Base-by-base conservation (phyloP, 1,140 invertebrate species). In the Pseudachorutes palmiensis region DNA sequence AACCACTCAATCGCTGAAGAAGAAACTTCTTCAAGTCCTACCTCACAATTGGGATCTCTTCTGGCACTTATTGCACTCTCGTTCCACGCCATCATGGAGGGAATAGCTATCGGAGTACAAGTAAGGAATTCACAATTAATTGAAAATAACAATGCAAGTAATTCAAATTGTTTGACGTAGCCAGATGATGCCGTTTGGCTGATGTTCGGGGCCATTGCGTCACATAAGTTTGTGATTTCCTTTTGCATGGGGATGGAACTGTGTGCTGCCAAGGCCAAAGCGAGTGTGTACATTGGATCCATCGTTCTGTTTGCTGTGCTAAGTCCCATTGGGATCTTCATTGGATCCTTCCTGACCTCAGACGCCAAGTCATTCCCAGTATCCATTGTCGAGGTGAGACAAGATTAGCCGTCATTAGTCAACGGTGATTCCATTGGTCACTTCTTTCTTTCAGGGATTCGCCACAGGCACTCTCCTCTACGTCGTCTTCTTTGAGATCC, bases 51-150 rank as follows among this genome's bases (percentile, higher is more conserved):
- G 9, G 79, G 88, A 65, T 87, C 89, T 28, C 76, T 91, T 22
- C 79, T 93, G 55, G 87, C 94, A 64, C 88, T 95, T 0, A 78
- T 92, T 28, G 92, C 92, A 1, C 80, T 97, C 14, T 92, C 91
- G 2, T 85, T 95, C 62, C 93, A 97, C 76, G 90, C 93, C 71
- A 80, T 94, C 0, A 93, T 97, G 75, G 93, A 97, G 83, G 93
- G 93, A 2, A 58, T 71, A 31, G 72, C 70, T 22, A 68, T 74
- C 58, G 72, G 72, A 22, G 57, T 74, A 49, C 65, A 74, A 66
- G 72, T 73, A 65, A 30, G 12, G 55, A 58, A 24, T 24, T 24
- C n/a, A 29, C 9, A 58, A 58, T 45, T 45, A 45, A 45, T 45
- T 45, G 36, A 9, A 45, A 45, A 45, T 45, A 12, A 12, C 9